These are phyloP conservation scores for Indri indri DNA, from an alignment of 2,113 vertebrate species.

Conservation along the genomic window DNA sequence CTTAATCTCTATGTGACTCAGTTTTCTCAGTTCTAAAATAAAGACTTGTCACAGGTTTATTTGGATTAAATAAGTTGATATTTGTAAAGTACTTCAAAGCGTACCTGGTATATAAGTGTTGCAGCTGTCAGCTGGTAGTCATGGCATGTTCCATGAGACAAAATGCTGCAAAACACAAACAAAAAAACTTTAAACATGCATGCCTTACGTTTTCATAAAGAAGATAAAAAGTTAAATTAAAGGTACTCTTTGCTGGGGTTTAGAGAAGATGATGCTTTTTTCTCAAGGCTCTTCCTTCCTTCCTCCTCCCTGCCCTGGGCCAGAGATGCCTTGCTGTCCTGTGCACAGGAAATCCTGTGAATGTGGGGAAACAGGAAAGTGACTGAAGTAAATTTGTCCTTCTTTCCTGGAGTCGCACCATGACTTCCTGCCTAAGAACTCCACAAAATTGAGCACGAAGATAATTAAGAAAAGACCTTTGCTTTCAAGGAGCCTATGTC, in stretches of 20 bases:
- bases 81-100: not conserved
- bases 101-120: not conserved
- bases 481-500: not conserved
- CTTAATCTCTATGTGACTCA: not conserved
- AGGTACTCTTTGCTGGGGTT: not conserved
- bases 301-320: accelerated
- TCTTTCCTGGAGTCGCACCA: not conserved
- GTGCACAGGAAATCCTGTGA: not conserved
- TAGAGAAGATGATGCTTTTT: not conserved
- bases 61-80: not conserved
- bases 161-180: not conserved
- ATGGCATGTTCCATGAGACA: not conserved
- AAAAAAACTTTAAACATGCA: not conserved
- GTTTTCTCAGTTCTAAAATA: not conserved
- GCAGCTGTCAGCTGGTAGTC: not conserved
- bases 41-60: not conserved
- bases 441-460: not conserved
- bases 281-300: not conserved
- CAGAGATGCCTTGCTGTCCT: not conserved
- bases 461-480: conserved; percentile 25
- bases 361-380: not conserved
- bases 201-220: not conserved
- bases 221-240: not conserved
- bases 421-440: not conserved
- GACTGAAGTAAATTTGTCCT: not conserved